Base-by-base conservation (phyloP, 2,888 invertebrate species). In the Scelioninae gen. 1 region DNA sequence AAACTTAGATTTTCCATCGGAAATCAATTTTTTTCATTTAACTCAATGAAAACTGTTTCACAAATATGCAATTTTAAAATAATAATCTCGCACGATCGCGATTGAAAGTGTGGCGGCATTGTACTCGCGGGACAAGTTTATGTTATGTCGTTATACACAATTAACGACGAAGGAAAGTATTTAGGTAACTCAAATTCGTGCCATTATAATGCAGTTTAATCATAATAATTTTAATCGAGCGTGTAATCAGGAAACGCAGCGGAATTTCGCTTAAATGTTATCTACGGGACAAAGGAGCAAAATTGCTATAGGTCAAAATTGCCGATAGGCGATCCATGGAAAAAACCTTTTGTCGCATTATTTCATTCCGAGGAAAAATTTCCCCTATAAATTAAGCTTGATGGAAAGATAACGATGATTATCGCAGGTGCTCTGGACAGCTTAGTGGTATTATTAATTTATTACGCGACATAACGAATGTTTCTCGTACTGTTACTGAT, bases 381-480 rank as follows among this genome's bases (percentile, higher is more conserved):
- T 34, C 16, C 56, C 56, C 34, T 56, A 58, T 78, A 71, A 65
- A 56, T 71, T 65, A 31, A 29, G 40, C 63, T 56, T 78, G 78
- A 71, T 78, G 78, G 78, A 78, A 78, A 71, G 78, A 78, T 78
- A 78, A 78, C 71, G 78, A 63, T 71, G 65, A 78, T 71, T 71
- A 78, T 78, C 71, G 53, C 78, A 65, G 69, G 71, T 69, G 76
- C 55, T 60, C 38, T 15, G 34, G 68, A 77, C 56, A 78, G 71
- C 71, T 63, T 38, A 47, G 53, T 68, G 49, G 53, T 45, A 69
- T 77, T 77, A 77, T 78, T 78, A 69, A 78, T 78, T 78, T 69
- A 78, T 78, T 78, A 63, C 71, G 53, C 56, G 71, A 78, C 69
- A 58, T 63, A 78, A 78, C 71, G 78, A 78, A 78, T 71, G 78